Conservation (phyloP, 2,113 vertebrate species). For the Thunnus maccoyii region DNA sequence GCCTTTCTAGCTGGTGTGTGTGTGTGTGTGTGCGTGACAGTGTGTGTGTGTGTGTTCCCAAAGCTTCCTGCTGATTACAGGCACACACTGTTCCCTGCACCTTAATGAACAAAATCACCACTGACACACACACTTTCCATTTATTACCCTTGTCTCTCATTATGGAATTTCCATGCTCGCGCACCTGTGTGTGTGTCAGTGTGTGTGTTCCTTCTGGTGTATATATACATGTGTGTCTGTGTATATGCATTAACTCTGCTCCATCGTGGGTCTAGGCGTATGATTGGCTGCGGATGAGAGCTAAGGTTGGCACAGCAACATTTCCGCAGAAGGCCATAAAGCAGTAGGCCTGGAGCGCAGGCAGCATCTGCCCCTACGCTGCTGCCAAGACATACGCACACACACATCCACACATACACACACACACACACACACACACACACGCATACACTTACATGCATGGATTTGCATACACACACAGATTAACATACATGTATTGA, state of each 20-base stretch:
- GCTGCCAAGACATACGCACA: constrained; percentile 76
- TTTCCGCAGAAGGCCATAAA: constrained; percentile 84
- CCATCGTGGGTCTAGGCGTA: constrained; percentile 62
- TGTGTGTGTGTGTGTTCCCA: constrained; percentile 33
- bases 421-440: constrained; percentile 28
- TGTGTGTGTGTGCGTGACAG: constrained; percentile 19
- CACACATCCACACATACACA: constrained; percentile 33
- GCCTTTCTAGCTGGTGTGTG: constrained; percentile 34
- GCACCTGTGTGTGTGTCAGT: background rate
- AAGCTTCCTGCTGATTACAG: constrained; percentile 68
- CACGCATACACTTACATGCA: constrained; percentile 10
- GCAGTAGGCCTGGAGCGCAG: constrained; percentile 80
- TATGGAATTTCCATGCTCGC: constrained; percentile 47
- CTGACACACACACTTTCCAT: constrained; percentile 74
- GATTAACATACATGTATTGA: constrained; percentile 67
- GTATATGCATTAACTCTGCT: constrained; percentile 68
- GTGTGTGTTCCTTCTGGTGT: background rate
- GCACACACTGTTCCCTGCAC: constrained; percentile 70
- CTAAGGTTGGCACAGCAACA: constrained; percentile 78
- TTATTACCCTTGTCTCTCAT: constrained; percentile 72
- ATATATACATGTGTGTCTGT: constrained; percentile 13
- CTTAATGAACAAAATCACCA: constrained; percentile 76
- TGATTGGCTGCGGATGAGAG: constrained; percentile 82
- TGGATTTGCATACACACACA: constrained; percentile 51
- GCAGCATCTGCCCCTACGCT: constrained; percentile 81